Base-by-base conservation (phyloP, 64 coral and sea anemone genomes). In the Montipora capricornis region DNA sequence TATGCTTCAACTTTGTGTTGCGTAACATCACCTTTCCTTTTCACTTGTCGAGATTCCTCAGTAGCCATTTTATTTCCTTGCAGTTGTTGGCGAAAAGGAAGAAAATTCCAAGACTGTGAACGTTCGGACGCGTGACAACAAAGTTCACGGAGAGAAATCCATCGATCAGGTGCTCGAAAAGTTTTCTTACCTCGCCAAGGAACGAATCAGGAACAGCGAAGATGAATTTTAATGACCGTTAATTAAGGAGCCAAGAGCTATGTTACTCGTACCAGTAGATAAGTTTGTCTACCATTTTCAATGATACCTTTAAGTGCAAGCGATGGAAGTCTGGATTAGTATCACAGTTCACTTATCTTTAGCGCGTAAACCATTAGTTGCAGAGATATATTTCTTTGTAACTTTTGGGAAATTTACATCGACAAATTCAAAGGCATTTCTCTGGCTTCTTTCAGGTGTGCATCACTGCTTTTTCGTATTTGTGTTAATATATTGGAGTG, bases 31-130 rank as follows among this genome's bases (percentile, higher is more conserved):
- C 20, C 3, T 37, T 44, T 13, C 3, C 26, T 45, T 71, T 76
- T 4, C 69, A 45, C 24, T 46, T 46, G 3, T 9, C 12, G 44
- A 6, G 3, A 7, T 48, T 86, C 6, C n/a, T 50, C 5, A 49
- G 0, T 49, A 37, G 12, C 13, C 8, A 48, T 70, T 10, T 15
- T 22, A 68, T 14, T 94, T 44, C 55, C 14, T 87, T 92, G 59
- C 89, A 99, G 98, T 99, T 45, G 98, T 99, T 74, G 98, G 98
- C 26, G 98, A 99, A 60, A 99, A 99, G 50, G 98, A 99, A 80
- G 89, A 93, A 67, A 99, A 87, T 15, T 93, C 95, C 1, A 87
- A 94, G 14, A 99, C 98, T 3, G 92, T 99, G 5, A 99, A 99
- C 45, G 98, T 99, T 6, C 92, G 98, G 47, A 99, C 98, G 8